A percentile compares a stretch with the other conserved stretches of the same genome.
Conservation (phyloP, 2,888 invertebrate species). For the Gryllus longicercus region DNA sequence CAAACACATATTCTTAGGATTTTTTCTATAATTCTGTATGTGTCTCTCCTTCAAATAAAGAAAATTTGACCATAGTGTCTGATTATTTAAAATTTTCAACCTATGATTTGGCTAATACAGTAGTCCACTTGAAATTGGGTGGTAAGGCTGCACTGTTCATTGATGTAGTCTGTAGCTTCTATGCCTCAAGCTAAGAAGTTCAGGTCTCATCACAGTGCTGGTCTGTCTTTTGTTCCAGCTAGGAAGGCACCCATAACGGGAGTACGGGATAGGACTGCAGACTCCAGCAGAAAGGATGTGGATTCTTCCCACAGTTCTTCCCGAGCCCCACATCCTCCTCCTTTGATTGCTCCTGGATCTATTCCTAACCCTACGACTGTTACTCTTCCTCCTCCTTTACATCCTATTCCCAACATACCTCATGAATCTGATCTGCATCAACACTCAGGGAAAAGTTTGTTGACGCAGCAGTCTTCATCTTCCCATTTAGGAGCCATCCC, state of each 20-base stretch:
- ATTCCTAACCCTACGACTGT: conserved; percentile 43
- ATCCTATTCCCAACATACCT: conserved; percentile 32
- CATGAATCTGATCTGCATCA: conserved; percentile 18
- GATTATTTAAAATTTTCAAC: conserved; percentile 11
- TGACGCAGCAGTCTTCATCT: conserved; percentile 20
- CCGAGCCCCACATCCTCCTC: conserved; percentile 33
- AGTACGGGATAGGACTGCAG: conserved; percentile 38
- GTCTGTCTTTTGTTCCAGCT: conserved; percentile 54
- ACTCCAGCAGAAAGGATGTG: conserved; percentile 23
- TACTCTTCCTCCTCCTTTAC: conserved; percentile 41
- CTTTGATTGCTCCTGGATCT: conserved; percentile 38
- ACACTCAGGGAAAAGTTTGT: conserved; percentile 19
- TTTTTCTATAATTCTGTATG: background rate
- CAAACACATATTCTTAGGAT: too few relatives aligned
- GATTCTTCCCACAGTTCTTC: conserved; percentile 23
- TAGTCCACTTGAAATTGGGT: background rate
- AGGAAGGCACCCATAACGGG: conserved; percentile 59
- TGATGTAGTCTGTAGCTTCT: conserved; percentile 17
- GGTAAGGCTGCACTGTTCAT: conserved; percentile 2
- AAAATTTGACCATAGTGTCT: background rate
- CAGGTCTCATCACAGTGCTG: conserved; percentile 28
- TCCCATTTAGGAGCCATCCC: conserved; percentile 11
- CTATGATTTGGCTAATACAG: conserved; percentile 17
- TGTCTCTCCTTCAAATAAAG: conserved; percentile 11
- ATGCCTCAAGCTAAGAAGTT: conserved; percentile 11